Conservation (phyloP, 2,113 vertebrate genomes). For the Butorides virescens region DNA sequence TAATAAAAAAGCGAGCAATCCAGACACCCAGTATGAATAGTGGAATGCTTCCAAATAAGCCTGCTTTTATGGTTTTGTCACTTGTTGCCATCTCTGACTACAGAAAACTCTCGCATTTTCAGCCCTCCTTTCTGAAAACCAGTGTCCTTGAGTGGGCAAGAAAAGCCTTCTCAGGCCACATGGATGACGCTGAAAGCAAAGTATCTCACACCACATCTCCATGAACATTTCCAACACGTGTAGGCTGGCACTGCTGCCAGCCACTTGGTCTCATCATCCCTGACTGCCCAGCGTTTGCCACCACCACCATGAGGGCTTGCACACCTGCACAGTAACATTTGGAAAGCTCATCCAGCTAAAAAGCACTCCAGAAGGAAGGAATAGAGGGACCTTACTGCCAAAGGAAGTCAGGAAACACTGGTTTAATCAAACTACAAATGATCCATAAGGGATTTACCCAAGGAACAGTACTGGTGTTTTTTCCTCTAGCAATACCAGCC, state of each 20-base stretch:
- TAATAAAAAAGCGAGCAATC: background rate
- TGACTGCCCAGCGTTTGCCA: background rate
- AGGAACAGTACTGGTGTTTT: accelerated
- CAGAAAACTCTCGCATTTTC: background rate
- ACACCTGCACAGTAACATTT: background rate
- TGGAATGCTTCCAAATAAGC: background rate
- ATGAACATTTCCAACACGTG: accelerated
- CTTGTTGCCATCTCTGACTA: background rate
- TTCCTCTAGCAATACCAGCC: background rate
- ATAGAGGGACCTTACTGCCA: background rate
- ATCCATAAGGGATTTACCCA: background rate
- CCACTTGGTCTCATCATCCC: background rate
- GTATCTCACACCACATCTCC: background rate
- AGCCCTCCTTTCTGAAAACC: background rate
- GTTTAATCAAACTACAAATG: background rate
- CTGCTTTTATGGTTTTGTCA: background rate
- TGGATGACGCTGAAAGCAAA: background rate
- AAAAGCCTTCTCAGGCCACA: background rate
- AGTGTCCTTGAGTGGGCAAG: background rate
- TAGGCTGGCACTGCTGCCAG: background rate
- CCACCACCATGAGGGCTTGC: background rate
- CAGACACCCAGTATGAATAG: background rate
- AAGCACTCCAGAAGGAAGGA: background rate
- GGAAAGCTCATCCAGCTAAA: background rate
- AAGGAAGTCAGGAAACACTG: background rate